These are phyloP conservation scores for Margaritifera margaritifera DNA, from an alignment of 2,888 invertebrate species.

Conservation along the genomic window DNA sequence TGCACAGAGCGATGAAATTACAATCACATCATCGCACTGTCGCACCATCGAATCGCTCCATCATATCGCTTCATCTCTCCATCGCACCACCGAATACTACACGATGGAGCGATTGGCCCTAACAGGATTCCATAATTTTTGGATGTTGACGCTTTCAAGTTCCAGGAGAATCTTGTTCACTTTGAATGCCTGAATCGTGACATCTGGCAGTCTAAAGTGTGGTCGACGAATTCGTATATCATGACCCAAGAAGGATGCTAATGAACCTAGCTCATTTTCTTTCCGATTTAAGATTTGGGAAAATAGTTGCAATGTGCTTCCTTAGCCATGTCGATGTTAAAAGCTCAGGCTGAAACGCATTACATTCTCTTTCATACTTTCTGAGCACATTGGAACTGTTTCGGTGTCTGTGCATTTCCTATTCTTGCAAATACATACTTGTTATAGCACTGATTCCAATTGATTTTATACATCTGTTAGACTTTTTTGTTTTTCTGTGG, in stretches of 20 bases:
- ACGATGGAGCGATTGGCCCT: too few species aligned
- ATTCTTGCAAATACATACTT: conserved; percentile 18
- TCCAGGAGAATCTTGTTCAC: conserved; percentile 7
- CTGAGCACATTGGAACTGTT: conserved; percentile 14
- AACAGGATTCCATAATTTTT: too few species aligned
- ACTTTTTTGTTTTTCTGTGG: conserved; percentile 2
- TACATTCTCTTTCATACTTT: conserved; percentile 15
- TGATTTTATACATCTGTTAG: background rate
- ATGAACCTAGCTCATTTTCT: conserved; percentile 27
- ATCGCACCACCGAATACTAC: too few species aligned
- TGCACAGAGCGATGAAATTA: too few species aligned
- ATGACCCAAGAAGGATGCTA: conserved; percentile 20
- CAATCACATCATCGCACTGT: too few species aligned
- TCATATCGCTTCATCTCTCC: too few species aligned
- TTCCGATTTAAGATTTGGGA: conserved; percentile 24
- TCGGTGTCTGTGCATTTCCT: conserved; percentile 8
- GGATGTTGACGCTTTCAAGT: conserved; percentile 5
- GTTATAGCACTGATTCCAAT: conserved; percentile 1
- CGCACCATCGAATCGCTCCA: too few species aligned
- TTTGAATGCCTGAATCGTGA: conserved; percentile 7
- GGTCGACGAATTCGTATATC: conserved; percentile 16
- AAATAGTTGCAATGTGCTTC: conserved; percentile 25
- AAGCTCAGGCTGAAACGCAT: conserved; percentile 16
- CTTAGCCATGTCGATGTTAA: conserved; percentile 20
- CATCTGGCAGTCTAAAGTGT: conserved; percentile 18